phyloP scores from a whole-genome alignment of 2,888 invertebrate species.

The Stegana nigrithorax region DNA sequence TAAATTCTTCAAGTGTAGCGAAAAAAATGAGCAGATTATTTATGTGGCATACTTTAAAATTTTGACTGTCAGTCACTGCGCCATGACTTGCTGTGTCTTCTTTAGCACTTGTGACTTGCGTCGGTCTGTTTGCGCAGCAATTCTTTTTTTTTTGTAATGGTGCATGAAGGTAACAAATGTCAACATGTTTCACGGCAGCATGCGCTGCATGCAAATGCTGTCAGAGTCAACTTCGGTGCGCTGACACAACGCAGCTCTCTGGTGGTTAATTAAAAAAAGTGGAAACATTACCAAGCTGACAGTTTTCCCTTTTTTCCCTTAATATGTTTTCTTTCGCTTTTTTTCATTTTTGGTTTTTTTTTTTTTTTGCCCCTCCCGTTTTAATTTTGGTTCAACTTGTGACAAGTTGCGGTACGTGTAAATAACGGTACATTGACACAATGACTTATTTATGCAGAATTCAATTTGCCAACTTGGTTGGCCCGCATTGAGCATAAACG shows the following conservation, averaged over 20 bases:
- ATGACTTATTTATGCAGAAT: too few species aligned
- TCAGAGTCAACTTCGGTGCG: slow-evolving; percentile 28
- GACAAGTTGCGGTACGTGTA: too few species aligned
- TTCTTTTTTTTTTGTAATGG: slow-evolving; percentile 37
- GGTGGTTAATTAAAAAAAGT: slow-evolving; percentile 58
- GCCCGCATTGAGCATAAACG: too few species aligned
- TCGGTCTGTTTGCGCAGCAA: background rate
- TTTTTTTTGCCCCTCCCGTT: too few species aligned
- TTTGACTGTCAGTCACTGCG: background rate
- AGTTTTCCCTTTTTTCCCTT: too few species aligned
- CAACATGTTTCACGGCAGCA: slow-evolving; percentile 47
- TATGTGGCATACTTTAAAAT: background rate
- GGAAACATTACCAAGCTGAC: too few species aligned
- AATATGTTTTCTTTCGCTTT: too few species aligned
- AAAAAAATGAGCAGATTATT: background rate
- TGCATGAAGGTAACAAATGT: slow-evolving; percentile 54
- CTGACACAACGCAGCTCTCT: slow-evolving; percentile 29
- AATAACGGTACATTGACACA: too few species aligned
- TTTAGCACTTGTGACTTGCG: background rate
- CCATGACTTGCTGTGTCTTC: background rate
- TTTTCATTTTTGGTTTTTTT: too few species aligned
- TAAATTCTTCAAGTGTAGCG: background rate
- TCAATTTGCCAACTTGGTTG: too few species aligned
- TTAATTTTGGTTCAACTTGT: too few species aligned
- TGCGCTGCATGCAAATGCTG: slow-evolving; percentile 17